phyloP scores from a whole-genome alignment of 2,113 vertebrate genomes.

The Carassius carassius region DNA sequence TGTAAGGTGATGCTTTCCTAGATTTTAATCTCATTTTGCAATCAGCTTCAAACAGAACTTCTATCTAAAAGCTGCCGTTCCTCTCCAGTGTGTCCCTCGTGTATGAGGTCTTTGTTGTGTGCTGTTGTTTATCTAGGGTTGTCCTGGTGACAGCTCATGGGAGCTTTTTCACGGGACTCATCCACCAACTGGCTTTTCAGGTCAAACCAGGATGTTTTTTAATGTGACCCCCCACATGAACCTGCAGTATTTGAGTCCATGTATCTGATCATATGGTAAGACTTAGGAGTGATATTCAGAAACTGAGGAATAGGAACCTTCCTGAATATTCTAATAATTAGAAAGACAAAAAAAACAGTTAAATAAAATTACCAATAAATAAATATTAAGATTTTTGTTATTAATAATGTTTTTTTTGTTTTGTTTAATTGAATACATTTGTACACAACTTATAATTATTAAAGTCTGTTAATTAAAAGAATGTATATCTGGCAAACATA shows the following conservation, averaged over 20 bases:
- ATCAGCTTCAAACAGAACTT: neutral
- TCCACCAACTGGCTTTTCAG: neutral
- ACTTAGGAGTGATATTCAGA: neutral
- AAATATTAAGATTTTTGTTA: too few relatives aligned
- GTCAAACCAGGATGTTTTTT: neutral
- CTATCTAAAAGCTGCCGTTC: neutral
- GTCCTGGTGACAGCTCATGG: constrained; percentile 12
- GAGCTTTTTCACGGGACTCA: neutral
- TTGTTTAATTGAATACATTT: neutral
- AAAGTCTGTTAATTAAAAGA: neutral
- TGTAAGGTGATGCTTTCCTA: neutral
- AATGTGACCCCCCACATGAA: neutral
- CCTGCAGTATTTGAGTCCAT: neutral
- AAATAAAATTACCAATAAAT: neutral
- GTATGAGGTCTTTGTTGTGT: neutral
- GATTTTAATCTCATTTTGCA: neutral
- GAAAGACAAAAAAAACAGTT: neutral
- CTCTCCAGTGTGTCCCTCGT: neutral
- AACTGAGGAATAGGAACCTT: neutral
- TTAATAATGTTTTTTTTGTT: too few relatives aligned
- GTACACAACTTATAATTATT: neutral
- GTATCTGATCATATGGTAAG: neutral
- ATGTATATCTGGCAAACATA: neutral
- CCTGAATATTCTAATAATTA: neutral
- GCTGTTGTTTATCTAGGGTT: constrained; percentile 22